phyloP scores from a whole-genome alignment of 2,888 invertebrate genomes.

The Tetheella fluctuosa region DNA sequence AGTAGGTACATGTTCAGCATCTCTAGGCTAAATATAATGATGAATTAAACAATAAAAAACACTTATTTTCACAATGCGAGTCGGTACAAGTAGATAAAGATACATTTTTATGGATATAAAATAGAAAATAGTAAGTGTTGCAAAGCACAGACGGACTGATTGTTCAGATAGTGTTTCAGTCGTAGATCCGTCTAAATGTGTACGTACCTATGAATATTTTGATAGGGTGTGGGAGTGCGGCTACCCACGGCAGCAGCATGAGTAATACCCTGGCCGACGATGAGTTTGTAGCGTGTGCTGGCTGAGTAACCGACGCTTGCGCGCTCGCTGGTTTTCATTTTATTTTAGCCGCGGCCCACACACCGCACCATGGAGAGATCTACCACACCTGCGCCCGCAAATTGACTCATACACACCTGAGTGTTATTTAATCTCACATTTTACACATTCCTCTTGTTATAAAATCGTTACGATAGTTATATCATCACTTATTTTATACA shows the following conservation, averaged over 20 bases:
- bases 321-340: slow-evolving; percentile 62
- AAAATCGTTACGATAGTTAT: slow-evolving; percentile 30
- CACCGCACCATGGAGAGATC: slow-evolving; percentile 58
- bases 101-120: too few relatives aligned
- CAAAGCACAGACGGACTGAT: slow-evolving; percentile 31
- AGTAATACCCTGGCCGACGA: slow-evolving; percentile 63
- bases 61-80: neutral
- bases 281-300: slow-evolving; percentile 65
- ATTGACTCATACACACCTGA: slow-evolving; percentile 74
- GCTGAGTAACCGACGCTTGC: slow-evolving; percentile 68
- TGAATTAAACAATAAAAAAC: too few relatives aligned
- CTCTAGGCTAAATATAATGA: neutral
- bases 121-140: slow-evolving; percentile 23
- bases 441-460: slow-evolving; percentile 46
- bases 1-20: too few relatives aligned
- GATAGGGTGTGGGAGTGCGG: slow-evolving; percentile 75
- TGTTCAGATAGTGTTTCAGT: slow-evolving; percentile 46
- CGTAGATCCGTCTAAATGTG: slow-evolving; percentile 62
- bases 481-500: slow-evolving; percentile 20
- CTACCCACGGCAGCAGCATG: slow-evolving; percentile 71
- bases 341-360: slow-evolving; percentile 79
- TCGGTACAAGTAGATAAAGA: too few relatives aligned
- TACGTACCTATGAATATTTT: slow-evolving; percentile 69
- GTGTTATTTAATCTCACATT: slow-evolving; percentile 67
- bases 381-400: slow-evolving; percentile 74